Conservation (phyloP, 2,888 invertebrate genomes). For the Phania funesta region DNA sequence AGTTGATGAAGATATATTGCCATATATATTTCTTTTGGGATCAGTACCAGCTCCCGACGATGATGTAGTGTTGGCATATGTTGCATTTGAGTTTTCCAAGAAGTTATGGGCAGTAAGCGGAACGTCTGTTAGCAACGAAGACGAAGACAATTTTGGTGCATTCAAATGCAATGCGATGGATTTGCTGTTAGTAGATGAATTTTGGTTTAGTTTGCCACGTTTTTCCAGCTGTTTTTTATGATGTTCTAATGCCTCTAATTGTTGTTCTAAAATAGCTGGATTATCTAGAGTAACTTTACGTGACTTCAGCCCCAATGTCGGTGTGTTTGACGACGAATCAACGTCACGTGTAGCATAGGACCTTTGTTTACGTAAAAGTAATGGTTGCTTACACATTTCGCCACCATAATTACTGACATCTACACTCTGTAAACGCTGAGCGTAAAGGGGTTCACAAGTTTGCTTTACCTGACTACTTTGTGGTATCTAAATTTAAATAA, state of each 20-base stretch:
- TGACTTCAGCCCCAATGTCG: background rate
- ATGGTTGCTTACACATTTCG: conserved; percentile 40
- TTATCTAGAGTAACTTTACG: conserved; percentile 77
- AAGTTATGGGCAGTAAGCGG: conserved; percentile 28
- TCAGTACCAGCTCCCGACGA: background rate
- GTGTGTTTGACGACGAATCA: conserved; percentile 35
- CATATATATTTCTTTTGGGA: conserved; percentile 40
- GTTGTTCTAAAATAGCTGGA: conserved; percentile 78
- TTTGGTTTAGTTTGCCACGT: conserved; percentile 72
- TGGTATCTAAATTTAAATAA: conserved; percentile 82
- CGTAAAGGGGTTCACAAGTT: conserved; percentile 87
- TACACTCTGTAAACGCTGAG: conserved; percentile 84
- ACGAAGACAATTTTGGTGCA: conserved; percentile 72
- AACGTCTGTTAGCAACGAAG: conserved; percentile 66
- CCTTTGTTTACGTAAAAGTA: conserved; percentile 72
- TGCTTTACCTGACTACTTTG: conserved; percentile 87
- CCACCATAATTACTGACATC: conserved; percentile 52
- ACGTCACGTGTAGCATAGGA: conserved; percentile 50
- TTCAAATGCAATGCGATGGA: conserved; percentile 19
- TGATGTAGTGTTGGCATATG: conserved; percentile 38
- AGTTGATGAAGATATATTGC: conserved; percentile 30
- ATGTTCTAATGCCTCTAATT: conserved; percentile 78
- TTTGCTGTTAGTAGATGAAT: conserved; percentile 3
- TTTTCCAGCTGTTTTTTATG: conserved; percentile 80
- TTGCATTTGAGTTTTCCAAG: conserved; percentile 27